Conservation (phyloP, 2,797 vertebrate species). For the Rallus crepitans region DNA sequence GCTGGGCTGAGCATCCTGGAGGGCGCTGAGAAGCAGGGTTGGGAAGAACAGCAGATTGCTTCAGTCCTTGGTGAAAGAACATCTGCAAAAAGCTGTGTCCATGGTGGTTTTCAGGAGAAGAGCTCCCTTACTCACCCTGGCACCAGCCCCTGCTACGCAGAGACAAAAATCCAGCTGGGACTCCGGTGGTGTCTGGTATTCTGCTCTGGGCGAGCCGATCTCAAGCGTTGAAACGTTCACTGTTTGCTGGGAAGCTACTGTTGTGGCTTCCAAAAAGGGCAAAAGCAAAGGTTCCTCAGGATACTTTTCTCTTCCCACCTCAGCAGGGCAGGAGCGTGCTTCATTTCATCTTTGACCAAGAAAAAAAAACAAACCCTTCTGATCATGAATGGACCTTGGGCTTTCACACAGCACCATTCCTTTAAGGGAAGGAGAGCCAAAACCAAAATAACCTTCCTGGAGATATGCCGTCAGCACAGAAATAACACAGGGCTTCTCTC, state of each 20-base stretch:
- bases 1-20: not conserved
- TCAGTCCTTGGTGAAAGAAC: not conserved
- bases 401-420: not conserved
- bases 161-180: not conserved
- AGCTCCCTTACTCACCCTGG: not conserved
- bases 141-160: not conserved
- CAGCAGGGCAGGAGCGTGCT: not conserved
- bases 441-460: not conserved
- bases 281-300: not conserved
- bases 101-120: not conserved
- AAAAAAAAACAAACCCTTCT: not conserved
- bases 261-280: not conserved
- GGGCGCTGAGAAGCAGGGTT: not conserved
- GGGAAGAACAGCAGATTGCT: not conserved
- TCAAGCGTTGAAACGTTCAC: not conserved
- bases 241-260: not conserved
- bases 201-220: not conserved
- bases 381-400: rapidly evolving
- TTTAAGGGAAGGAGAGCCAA: not conserved
- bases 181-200: not conserved
- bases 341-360: not conserved
- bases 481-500: not conserved
- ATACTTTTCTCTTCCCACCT: not conserved
- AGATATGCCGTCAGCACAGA: not conserved
- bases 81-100: not conserved